These are phyloP conservation scores for Erythrocebus patas DNA, from an alignment of 2,113 vertebrate genomes.

Conservation along the genomic window DNA sequence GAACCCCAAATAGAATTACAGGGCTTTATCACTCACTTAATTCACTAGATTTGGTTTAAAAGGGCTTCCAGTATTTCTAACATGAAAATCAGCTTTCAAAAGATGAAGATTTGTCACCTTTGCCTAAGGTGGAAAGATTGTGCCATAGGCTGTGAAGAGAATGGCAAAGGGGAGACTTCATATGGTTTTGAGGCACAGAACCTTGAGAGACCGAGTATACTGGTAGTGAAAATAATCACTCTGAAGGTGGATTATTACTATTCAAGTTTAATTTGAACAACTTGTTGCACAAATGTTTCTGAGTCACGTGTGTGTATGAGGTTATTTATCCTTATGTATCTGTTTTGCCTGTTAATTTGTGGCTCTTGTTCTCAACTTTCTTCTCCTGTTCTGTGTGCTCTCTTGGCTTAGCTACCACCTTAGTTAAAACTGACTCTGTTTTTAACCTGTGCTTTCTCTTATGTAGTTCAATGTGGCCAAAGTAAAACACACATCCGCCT, in stretches of 20 bases:
- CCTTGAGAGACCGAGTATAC: neutral
- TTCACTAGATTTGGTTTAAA: slow-evolving; percentile 1
- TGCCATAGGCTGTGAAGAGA: neutral
- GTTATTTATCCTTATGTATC: neutral
- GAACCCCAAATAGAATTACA: neutral
- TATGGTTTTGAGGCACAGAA: neutral
- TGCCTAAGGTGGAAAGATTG: neutral
- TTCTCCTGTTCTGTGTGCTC: neutral
- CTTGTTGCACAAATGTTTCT: neutral
- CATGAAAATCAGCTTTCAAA: neutral
- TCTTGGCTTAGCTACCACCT: neutral
- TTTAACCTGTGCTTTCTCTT: neutral
- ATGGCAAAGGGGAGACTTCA: neutral
- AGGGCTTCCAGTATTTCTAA: neutral
- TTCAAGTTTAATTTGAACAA: neutral
- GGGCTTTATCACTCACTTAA: slow-evolving; percentile 3
- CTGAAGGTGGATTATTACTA: neutral
- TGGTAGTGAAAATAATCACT: neutral
- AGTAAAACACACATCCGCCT: neutral
- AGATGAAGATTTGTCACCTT: neutral
- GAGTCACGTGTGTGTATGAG: neutral
- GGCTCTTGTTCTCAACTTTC: neutral
- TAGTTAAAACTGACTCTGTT: neutral
- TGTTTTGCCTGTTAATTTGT: neutral
- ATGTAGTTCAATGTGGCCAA: neutral